Evolutionary conservation across 1,140 invertebrate genomes (phyloP), one percentile per base, ranked within the genome.

Genomic region (Sminthurides bifidus): DNA sequence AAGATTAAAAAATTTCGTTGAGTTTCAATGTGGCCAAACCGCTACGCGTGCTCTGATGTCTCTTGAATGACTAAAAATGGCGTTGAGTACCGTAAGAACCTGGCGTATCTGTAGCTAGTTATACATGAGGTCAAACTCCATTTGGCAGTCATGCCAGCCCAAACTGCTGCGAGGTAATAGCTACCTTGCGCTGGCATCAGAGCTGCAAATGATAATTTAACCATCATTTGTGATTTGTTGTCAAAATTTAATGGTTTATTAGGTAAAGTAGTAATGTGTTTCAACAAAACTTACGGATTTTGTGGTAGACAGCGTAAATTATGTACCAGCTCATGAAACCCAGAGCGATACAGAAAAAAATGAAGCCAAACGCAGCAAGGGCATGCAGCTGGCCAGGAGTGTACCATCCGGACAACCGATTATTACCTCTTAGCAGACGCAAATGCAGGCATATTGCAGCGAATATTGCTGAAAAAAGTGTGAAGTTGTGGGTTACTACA

Each of bases 241-340:
- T 30, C 30, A 54, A 12, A 48, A 43, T 48, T 48, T 33, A 33
- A 50, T 50, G 10, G 15, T n/a, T 17, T 10, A 5, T 33, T 50
- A 26, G 17, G 26, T 12, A 52, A 40, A 40, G 33, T 40, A 15
- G n/a, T n/a, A n/a, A n/a, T n/a, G n/a, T n/a, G n/a, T n/a, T n/a
- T n/a, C n/a, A 29, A 14, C 27, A 55, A 55, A 21, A 38, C 62
- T 61, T 59, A 61, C 59, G 62, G 19, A 65, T 65, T 19, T 58
- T 35, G 40, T 65, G 59, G 30, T 58, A 57, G 8, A 54, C 43
- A 1, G 59, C 56, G 27, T 61, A 61, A 10, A 65, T 58, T 10
- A 65, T 57, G 30, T 60, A 65, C 53, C 57, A 65, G 23, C 52
- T 29, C n/a, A 59, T 61, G 37, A 61, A 59, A 14, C 63, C 63